Evolutionary conservation across 2,113 vertebrate genomes (phyloP), one percentile per base, ranked within the genome.

Genomic region (Maccullochella peelii): DNA sequence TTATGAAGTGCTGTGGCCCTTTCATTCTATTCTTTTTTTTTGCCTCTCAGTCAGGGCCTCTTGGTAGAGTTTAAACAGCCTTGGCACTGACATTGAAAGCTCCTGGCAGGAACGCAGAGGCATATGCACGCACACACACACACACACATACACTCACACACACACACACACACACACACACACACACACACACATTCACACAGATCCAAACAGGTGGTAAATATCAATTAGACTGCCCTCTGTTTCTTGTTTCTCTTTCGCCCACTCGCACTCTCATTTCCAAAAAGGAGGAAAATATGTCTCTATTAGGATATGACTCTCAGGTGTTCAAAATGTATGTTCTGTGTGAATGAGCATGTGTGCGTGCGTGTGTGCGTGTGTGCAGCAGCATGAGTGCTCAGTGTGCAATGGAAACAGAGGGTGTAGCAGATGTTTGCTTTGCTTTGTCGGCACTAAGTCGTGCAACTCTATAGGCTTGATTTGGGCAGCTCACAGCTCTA

Each of bases 1-100:
- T 93, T 93, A 94, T 94, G 86, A 93, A 90, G 90, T 91, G 92
- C 83, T 74, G 79, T 83, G 89, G 88, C 40, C 65, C 76, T 86
- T 85, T 78, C 4, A 57, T 77, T 77, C 62, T n/a, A 79, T 70
- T 66, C 83, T 68, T 21, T 85, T 16, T 83, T 89, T 67, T 77
- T 85, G 76, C 88, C 83, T 84, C 79, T 84, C 70, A 89, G 57
- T 88, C 87, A 75, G 18, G 84, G 86, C 82, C 85, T 86, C 77
- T 85, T 69, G 84, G 86, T 86, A 40, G 88, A 90, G 82, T 78
- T 89, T 90, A 89, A 90, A 89, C 69, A 87, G 87, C 83, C 79
- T 92, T 92, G 89, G 88, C 91, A 87, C 67, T 88, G 86, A 89
- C 63, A 80, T 36, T 80, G 73, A 92, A 86, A 84, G 80, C 87